These are phyloP conservation scores for Crioceris asparagi DNA, from an alignment of 2,888 invertebrate species.

Conservation along the genomic window DNA sequence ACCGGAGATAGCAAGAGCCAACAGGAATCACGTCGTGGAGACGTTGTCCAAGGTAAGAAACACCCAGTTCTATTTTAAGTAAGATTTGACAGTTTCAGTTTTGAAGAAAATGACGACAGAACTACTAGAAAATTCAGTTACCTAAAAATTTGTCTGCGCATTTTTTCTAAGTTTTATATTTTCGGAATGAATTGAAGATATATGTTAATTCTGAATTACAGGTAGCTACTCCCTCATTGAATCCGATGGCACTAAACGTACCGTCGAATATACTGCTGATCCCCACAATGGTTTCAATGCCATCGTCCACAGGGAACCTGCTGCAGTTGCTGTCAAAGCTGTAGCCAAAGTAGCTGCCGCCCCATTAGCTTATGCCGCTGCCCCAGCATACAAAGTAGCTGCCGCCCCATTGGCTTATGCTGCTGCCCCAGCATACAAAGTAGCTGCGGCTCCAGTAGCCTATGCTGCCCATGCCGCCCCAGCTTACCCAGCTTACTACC, in stretches of 20 bases:
- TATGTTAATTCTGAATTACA: too few species aligned
- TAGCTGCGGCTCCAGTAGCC: conserved; percentile 7
- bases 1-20: conserved; percentile 45
- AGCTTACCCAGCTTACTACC: too few species aligned
- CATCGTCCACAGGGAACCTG: conserved; percentile 41
- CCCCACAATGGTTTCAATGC: conserved; percentile 45
- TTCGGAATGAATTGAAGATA: too few species aligned
- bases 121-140: too few species aligned
- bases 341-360: conserved; percentile 15
- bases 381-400: conserved; percentile 15
- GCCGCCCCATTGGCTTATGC: conserved; percentile 13
- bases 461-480: conserved; percentile 10
- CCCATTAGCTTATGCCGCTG: too few species aligned
- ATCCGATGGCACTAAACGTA: conserved; percentile 42
- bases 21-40: conserved; percentile 42
- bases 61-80: too few species aligned
- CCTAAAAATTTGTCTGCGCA: too few species aligned
- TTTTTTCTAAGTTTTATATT: too few species aligned
- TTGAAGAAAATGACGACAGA: too few species aligned
- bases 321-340: conserved; percentile 22
- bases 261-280: conserved; percentile 44
- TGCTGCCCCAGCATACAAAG: conserved; percentile 9
- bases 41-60: conserved; percentile 41
- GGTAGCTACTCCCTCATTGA: conserved; percentile 44
- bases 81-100: too few species aligned